Conservation (phyloP, 2,113 vertebrate genomes). For the Sinocyclocheilus anshuiensis region DNA sequence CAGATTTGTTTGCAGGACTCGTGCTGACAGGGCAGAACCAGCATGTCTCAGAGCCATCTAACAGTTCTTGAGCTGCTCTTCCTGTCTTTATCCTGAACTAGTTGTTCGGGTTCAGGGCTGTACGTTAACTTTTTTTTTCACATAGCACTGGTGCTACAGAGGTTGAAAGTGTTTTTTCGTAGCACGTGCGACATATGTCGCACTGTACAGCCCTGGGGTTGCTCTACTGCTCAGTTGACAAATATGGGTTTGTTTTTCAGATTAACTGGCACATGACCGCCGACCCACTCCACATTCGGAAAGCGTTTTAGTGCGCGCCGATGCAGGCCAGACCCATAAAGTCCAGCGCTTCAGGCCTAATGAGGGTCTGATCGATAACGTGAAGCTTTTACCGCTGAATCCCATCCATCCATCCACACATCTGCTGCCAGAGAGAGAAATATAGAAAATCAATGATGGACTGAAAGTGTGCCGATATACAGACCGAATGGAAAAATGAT, state of each 20-base stretch:
- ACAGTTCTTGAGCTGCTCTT: too few species aligned
- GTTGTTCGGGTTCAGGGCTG: too few species aligned
- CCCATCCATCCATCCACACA: not conserved
- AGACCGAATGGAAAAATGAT: not conserved
- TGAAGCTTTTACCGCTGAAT: slow-evolving; percentile 4
- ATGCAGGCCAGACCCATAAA: slow-evolving; percentile 58
- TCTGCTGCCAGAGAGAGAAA: not conserved
- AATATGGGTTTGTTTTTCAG: not conserved
- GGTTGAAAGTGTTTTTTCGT: too few species aligned
- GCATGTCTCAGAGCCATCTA: too few species aligned
- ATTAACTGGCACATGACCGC: not conserved
- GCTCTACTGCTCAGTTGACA: not conserved
- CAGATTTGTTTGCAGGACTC: slow-evolving; percentile 52
- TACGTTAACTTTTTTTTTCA: too few species aligned
- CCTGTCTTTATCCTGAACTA: not conserved
- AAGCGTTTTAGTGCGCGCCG: not conserved
- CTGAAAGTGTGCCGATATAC: not conserved
- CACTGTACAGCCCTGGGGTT: too few species aligned
- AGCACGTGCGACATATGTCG: too few species aligned
- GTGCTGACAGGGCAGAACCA: too few species aligned
- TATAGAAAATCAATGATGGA: not conserved
- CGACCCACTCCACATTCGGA: slow-evolving; percentile 32
- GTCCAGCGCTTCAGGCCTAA: slow-evolving; percentile 62
- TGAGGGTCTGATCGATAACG: slow-evolving; percentile 69
- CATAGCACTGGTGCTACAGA: too few species aligned